Evolutionary conservation across 1,140 invertebrate species (phyloP).

Genomic region (Oncopodura yosiiana): DNA sequence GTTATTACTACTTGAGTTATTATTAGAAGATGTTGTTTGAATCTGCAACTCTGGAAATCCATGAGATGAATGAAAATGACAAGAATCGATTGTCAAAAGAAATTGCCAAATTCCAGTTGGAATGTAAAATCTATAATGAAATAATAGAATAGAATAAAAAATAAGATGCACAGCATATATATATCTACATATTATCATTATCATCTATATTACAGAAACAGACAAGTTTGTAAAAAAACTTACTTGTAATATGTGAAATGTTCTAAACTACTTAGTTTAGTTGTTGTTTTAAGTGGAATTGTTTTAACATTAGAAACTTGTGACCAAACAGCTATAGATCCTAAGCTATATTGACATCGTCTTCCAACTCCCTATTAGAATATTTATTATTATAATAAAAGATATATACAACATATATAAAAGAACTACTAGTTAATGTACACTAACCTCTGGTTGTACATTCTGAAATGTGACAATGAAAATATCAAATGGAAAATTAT

Average conservation of each 20-base stretch:
- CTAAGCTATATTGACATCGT: slow-evolving; percentile 47
- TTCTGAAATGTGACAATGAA: no score
- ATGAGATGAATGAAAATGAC: slow-evolving; percentile 38
- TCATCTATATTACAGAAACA: not conserved
- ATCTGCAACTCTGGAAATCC: slow-evolving; percentile 21
- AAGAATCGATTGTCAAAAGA: slow-evolving; percentile 43
- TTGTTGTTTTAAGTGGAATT: slow-evolving; percentile 40
- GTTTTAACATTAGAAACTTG: slow-evolving; percentile 41
- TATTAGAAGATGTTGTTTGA: not conserved
- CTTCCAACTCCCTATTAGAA: slow-evolving; percentile 39
- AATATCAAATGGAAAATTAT: no score
- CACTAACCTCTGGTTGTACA: no score
- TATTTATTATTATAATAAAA: not conserved
- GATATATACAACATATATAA: not conserved
- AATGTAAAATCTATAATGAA: slow-evolving; percentile 46
- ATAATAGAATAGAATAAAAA: not conserved
- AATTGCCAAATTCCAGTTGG: slow-evolving; percentile 45
- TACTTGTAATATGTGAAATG: slow-evolving; percentile 45
- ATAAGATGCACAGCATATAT: not conserved
- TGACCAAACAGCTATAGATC: slow-evolving; percentile 47
- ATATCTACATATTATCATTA: not conserved
- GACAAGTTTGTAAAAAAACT: slow-evolving; percentile 5
- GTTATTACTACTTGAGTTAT: not conserved
- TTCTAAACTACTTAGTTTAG: slow-evolving; percentile 39
- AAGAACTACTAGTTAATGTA: no score